Evolutionary conservation across 2,113 vertebrate genomes (phyloP).

Genomic region (Pterocles burchelli): DNA sequence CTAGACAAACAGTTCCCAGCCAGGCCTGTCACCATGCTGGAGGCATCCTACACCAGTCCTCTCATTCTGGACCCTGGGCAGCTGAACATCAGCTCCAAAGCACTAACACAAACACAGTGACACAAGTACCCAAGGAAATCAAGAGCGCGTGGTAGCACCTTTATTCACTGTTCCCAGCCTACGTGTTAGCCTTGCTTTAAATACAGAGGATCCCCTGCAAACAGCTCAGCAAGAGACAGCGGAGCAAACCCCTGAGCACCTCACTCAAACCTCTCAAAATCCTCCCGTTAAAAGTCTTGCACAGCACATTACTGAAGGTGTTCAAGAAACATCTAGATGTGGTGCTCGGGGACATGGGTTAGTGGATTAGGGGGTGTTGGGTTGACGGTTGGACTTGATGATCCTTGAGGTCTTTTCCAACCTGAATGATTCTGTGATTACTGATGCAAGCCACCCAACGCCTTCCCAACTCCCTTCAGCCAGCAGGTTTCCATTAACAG

Average conservation of each 20-base stretch:
- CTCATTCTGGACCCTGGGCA: not conserved
- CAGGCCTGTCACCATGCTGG: not conserved
- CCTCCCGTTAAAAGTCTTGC: not conserved
- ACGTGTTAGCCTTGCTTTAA: fast-evolving
- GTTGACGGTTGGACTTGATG: too few relatives aligned
- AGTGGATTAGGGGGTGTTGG: too few relatives aligned
- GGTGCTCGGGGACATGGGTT: too few relatives aligned
- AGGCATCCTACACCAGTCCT: not conserved
- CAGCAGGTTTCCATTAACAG: not conserved
- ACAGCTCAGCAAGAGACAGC: not conserved
- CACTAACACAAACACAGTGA: not conserved
- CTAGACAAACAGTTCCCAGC: not conserved
- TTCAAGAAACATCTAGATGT: too few relatives aligned
- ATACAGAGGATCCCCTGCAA: not conserved
- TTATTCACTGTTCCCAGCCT: not conserved
- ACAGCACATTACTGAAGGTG: not conserved
- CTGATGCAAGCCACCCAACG: not conserved
- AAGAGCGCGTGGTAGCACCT: fast-evolving
- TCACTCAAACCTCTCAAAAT: not conserved
- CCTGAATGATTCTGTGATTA: too few relatives aligned
- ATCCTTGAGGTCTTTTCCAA: too few relatives aligned
- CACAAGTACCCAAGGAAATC: not conserved
- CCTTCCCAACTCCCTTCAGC: not conserved
- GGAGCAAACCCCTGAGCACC: too few relatives aligned
- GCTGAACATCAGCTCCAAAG: not conserved